Base-by-base conservation (phyloP, 2,113 vertebrate genomes). In the Melanerpes formicivorus region DNA sequence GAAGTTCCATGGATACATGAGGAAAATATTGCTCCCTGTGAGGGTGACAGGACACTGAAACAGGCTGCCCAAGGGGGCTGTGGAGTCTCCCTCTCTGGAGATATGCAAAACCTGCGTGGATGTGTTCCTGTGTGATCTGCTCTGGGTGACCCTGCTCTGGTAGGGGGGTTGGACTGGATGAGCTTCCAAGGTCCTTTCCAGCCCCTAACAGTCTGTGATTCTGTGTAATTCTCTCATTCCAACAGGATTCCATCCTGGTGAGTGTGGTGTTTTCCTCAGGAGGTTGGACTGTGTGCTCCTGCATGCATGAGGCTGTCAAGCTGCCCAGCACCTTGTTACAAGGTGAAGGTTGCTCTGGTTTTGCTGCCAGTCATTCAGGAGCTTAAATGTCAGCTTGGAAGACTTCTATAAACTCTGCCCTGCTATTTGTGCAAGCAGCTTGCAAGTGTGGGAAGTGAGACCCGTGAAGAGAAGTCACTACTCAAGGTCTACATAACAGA, bases 241-340 rank as follows among this genome's bases (percentile, higher is more conserved):
- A 56, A 18, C 29, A 32, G 22, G 18, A 26, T 42, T 60, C 55
- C 9, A 5, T 30, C 26, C 52, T 34, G 58, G 29, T 37, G 25
- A 71, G 18, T 0, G 7, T 18, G n/a, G 10, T 65, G 26, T 55
- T 69, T 23, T 14, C 29, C 67, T 55, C 0, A 0, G 30, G 64
- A 44, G 29, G 52, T 2, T 66, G 46, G 37, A 42, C 37, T 19
- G 2, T 5, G 23, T 9, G 12, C 40, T 77, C 13, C n/a, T 60
- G 40, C 13, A 62, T 50, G 8, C 14, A 19, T 0, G 1, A 44
- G 29, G 11, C 32, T 77, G 52, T 55, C 15, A 18, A 62, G 54
- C 3, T 77, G 32, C 19, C 25, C 30, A 22, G 21, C 30, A n/a
- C 30, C 1, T 0, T 1, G 2, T 10, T 18, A 5, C 0, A 2